phyloP scores from a whole-genome alignment of 2,888 invertebrate species.

The Lepidonotus clava region DNA sequence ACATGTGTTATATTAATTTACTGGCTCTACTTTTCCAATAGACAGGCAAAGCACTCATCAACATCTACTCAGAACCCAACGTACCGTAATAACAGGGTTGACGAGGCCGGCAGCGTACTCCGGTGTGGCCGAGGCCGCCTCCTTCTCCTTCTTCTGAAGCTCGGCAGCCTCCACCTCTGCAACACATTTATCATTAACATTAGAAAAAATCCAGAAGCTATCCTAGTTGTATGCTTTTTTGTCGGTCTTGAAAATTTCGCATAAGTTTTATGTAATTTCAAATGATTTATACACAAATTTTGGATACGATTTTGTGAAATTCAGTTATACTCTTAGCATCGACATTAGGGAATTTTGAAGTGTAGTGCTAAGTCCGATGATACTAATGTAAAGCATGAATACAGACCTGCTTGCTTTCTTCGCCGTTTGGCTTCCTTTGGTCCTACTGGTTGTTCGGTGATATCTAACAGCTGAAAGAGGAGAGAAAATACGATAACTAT shows the following conservation, averaged over 20 bases:
- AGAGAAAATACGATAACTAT: too few relatives aligned
- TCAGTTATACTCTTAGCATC: too few relatives aligned
- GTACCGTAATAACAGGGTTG: slow-evolving; percentile 83
- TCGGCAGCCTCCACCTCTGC: slow-evolving; percentile 78
- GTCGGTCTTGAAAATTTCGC: too few relatives aligned
- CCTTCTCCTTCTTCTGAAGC: slow-evolving; percentile 79
- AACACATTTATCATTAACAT: slow-evolving; percentile 47
- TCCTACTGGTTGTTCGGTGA: slow-evolving; percentile 94
- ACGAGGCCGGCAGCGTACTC: slow-evolving; percentile 91
- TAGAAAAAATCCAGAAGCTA: too few relatives aligned
- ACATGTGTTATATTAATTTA: too few relatives aligned
- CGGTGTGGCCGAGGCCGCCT: slow-evolving; percentile 84
- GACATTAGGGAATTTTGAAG: background rate
- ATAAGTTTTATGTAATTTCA: too few relatives aligned
- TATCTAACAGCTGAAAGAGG: slow-evolving; percentile 88
- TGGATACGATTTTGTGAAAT: too few relatives aligned
- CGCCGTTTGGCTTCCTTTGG: slow-evolving; percentile 91
- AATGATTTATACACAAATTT: too few relatives aligned
- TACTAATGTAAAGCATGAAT: background rate
- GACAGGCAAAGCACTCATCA: too few relatives aligned
- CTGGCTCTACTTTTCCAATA: too few relatives aligned
- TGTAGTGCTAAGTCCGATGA: background rate
- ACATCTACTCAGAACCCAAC: slow-evolving; percentile 52
- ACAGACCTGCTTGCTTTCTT: slow-evolving; percentile 85
- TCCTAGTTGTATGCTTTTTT: too few relatives aligned